These are phyloP conservation scores for Pseudorectes ferrugineus DNA, from an alignment of 2,113 vertebrate genomes.

Conservation along the genomic window DNA sequence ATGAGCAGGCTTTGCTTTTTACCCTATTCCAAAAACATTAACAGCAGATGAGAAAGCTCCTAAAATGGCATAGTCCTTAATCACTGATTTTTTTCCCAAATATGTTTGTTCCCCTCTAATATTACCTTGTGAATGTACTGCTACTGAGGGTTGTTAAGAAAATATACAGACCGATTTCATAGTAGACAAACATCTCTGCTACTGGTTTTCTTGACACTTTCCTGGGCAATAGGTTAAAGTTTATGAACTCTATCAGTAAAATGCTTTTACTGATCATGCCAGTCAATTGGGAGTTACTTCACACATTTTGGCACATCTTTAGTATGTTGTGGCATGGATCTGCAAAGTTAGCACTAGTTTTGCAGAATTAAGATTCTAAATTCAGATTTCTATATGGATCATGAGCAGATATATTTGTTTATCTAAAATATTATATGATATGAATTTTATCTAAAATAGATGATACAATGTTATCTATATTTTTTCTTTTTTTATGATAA, in stretches of 20 bases:
- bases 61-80: neutral
- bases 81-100: neutral
- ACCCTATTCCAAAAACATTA: neutral
- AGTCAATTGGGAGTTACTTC: neutral
- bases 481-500: neutral
- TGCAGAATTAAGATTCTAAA: neutral
- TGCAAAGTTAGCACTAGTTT: neutral
- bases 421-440: neutral
- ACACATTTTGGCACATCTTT: neutral
- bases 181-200: neutral
- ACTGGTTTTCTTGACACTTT: neutral
- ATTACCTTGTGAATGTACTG: neutral
- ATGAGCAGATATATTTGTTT: neutral
- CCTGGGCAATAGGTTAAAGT: neutral
- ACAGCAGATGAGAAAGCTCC: neutral
- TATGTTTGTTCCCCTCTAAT: neutral
- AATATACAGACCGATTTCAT: neutral
- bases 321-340: neutral
- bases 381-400: neutral
- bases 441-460: neutral
- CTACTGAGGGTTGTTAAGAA: neutral
- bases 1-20: neutral
- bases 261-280: neutral
- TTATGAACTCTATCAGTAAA: neutral
- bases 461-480: neutral